phyloP scores from a whole-genome alignment of 2,797 vertebrate species.

The Cirrhinus molitorella region DNA sequence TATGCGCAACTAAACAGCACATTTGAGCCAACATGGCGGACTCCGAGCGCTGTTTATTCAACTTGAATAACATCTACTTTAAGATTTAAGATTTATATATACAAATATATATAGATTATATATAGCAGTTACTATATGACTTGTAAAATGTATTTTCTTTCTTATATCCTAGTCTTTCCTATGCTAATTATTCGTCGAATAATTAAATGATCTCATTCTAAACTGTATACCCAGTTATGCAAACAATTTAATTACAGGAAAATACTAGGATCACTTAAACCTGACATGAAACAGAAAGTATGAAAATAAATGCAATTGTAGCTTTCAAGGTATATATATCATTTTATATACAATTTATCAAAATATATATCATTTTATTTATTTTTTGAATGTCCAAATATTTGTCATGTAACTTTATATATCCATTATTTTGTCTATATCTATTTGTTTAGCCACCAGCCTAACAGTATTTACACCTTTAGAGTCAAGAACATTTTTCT shows the following conservation, averaged over 20 bases:
- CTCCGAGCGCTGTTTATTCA: neutral
- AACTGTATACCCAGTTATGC: neutral
- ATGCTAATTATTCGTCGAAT: neutral
- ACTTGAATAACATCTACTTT: neutral
- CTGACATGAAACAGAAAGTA: neutral
- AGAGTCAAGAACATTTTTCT: neutral
- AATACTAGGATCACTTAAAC: neutral
- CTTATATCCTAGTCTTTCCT: neutral
- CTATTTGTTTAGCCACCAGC: neutral
- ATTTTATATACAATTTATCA: neutral
- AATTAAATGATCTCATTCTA: neutral
- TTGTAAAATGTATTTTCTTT: neutral
- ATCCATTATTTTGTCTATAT: neutral
- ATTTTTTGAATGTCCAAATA: neutral
- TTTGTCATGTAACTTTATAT: neutral
- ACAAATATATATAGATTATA: no score
- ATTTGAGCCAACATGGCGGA: constrained; percentile 36
- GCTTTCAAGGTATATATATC: neutral
- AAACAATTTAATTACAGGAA: neutral
- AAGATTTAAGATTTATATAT: neutral
- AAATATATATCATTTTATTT: neutral
- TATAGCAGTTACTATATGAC: neutral
- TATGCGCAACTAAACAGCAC: neutral
- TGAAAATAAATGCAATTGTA: neutral
- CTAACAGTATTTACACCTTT: neutral